These are phyloP conservation scores for Eudiplozoon nipponicum DNA, from an alignment of 2,888 invertebrate species.

Conservation along the genomic window DNA sequence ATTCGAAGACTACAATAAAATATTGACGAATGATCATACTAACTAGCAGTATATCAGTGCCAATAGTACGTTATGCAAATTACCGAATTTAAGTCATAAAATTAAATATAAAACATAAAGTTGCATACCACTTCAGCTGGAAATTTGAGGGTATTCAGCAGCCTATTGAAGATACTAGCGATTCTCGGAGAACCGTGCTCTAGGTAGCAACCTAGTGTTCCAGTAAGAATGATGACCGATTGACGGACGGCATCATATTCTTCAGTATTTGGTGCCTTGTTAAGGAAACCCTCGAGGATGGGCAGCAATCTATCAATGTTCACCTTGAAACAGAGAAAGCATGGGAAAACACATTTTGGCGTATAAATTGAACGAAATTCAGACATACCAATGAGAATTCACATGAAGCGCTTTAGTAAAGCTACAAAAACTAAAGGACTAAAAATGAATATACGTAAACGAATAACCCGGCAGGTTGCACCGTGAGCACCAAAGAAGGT, in stretches of 20 bases:
- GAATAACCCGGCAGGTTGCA: no score
- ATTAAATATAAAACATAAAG: neutral
- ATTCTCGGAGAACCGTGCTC: constrained; percentile 55
- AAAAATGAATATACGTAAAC: no score
- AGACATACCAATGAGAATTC: no score
- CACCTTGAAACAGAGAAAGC: constrained; percentile 23
- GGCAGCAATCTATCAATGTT: constrained; percentile 41
- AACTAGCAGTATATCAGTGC: no score
- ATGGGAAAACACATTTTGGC: no score
- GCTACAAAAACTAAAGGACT: no score
- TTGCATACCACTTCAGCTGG: constrained; percentile 57
- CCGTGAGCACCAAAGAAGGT: no score
- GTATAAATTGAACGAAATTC: no score
- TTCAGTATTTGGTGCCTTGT: constrained; percentile 58
- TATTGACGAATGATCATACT: no score
- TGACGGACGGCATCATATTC: constrained; percentile 66
- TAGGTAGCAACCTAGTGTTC: constrained; percentile 71
- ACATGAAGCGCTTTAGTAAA: no score
- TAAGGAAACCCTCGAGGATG: constrained; percentile 64
- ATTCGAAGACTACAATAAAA: no score
- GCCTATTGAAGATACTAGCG: constrained; percentile 59
- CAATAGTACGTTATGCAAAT: no score
- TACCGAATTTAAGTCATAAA: neutral
- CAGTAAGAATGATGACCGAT: constrained; percentile 79
- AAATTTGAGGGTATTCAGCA: constrained; percentile 61